phyloP scores from a whole-genome alignment of 1,140 invertebrate species.

The Oncopeltus fasciatus region DNA sequence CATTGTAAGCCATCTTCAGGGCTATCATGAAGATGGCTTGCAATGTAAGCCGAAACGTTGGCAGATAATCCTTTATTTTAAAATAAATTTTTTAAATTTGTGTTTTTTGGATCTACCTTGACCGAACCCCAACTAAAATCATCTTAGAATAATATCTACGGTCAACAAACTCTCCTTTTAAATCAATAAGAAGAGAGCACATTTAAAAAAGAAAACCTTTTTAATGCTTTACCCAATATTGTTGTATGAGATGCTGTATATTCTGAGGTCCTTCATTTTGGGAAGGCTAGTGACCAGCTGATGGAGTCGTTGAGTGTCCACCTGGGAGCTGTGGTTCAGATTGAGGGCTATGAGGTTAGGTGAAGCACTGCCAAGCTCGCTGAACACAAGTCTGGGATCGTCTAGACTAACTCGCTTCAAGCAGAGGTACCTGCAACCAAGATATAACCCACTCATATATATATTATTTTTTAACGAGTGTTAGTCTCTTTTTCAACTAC shows the following conservation, averaged over 20 bases:
- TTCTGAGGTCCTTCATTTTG: background rate
- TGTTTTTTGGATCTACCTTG: no score
- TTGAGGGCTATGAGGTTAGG: background rate
- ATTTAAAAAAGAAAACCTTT: no score
- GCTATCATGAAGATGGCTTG: no score
- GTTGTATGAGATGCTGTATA: slow-evolving; percentile 12
- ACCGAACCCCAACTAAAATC: no score
- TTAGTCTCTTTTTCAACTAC: no score
- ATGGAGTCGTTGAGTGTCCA: background rate
- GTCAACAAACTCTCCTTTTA: no score
- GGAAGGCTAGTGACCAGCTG: background rate
- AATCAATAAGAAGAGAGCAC: no score
- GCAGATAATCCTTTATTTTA: no score
- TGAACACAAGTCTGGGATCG: background rate
- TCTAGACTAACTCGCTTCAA: slow-evolving; percentile 7
- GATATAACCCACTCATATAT: background rate
- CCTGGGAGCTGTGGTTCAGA: slow-evolving; percentile 13
- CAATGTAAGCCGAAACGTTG: no score
- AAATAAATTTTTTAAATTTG: no score
- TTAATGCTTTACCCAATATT: slow-evolving; percentile 6
- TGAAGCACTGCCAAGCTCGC: background rate
- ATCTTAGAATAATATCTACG: no score
- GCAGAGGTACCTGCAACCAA: background rate
- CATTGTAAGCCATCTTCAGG: no score
- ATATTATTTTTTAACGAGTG: background rate